These are phyloP conservation scores for Yasuhikotakia modesta DNA, from an alignment of 2,797 vertebrate species.

Conservation along the genomic window DNA sequence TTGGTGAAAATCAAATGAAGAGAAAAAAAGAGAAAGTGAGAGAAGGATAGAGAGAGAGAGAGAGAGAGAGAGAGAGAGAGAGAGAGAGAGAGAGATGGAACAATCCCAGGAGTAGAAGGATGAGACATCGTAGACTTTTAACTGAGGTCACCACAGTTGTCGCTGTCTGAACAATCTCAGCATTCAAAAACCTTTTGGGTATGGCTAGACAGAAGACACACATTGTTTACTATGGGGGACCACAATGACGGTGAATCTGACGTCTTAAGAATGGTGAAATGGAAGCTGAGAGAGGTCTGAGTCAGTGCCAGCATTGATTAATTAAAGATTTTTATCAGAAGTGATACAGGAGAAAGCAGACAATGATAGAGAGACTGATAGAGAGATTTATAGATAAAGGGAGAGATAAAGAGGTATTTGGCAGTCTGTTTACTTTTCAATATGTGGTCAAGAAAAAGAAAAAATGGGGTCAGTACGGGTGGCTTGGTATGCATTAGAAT, in stretches of 20 bases:
- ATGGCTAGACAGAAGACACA: constrained; percentile 26
- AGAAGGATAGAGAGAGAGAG: constrained; percentile 33
- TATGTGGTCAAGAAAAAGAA: constrained; percentile 42
- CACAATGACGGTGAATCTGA: constrained; percentile 1
- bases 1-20: background rate
- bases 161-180: constrained; percentile 24
- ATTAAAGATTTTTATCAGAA: constrained; percentile 59
- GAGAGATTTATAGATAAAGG: constrained; percentile 59
- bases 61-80: background rate
- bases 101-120: constrained; percentile 44
- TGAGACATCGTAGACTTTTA: background rate
- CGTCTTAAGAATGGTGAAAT: constrained; percentile 5
- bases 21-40: too few species aligned
- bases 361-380: constrained; percentile 46
- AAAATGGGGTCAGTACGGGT: constrained; percentile 15
- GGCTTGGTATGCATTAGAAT: background rate
- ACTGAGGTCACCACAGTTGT: constrained; percentile 33
- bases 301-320: constrained; percentile 73
- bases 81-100: constrained; percentile 1
- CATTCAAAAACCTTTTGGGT: constrained; percentile 25
- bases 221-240: constrained; percentile 4
- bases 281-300: constrained; percentile 46
- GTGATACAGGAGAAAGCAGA: background rate
- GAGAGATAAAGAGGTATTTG: constrained; percentile 36
- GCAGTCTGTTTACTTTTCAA: constrained; percentile 19